Evolutionary conservation across 2,797 vertebrate species (phyloP).

Genomic region (Hyperoplus lanceolatus): DNA sequence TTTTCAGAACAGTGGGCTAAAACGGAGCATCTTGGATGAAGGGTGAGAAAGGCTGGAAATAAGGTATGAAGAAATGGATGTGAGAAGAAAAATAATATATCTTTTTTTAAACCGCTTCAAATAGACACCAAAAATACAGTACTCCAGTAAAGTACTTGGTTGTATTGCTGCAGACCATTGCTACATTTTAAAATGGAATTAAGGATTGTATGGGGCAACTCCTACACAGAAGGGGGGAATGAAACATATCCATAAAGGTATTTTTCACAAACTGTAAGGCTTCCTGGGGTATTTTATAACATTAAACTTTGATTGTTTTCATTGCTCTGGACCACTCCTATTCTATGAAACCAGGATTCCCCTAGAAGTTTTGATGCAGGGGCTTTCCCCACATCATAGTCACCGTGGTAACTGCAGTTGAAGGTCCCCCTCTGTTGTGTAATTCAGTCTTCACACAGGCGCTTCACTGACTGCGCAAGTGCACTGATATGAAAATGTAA

Average conservation of each 20-base stretch:
- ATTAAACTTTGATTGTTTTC: background rate
- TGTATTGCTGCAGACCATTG: background rate
- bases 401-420: background rate
- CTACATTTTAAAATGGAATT: background rate
- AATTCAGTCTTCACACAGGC: background rate
- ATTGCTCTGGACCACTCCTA: background rate
- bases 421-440: background rate
- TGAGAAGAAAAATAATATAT: too few relatives aligned
- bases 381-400: background rate
- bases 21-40: too few relatives aligned
- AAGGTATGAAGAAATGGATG: too few relatives aligned
- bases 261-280: background rate
- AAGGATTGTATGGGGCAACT: background rate
- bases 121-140: background rate
- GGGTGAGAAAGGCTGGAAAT: too few relatives aligned
- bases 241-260: background rate
- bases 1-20: too few relatives aligned
- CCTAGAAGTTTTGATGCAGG: slow-evolving; percentile 9
- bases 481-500: too few relatives aligned
- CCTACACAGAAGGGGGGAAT: too few relatives aligned
- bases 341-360: slow-evolving; percentile 48
- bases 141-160: background rate
- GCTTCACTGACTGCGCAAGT: background rate
- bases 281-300: background rate
- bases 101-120: too few relatives aligned